Conservation (phyloP, 2,797 vertebrate species). For the Xiphophorus birchmanni region DNA sequence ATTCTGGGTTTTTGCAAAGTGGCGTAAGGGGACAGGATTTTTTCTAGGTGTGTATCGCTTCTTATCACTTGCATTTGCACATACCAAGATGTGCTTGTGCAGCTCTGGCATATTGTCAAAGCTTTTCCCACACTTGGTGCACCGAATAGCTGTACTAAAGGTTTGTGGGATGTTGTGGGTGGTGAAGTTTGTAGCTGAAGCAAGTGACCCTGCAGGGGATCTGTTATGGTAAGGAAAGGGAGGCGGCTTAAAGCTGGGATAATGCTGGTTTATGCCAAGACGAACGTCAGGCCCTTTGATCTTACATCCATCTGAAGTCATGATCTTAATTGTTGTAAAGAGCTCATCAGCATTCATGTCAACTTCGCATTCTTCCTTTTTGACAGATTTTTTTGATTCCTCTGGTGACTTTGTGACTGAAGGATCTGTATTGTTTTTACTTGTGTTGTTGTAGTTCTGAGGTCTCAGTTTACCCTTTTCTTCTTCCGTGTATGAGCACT, state of each 20-base stretch:
- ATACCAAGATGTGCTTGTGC: slow-evolving; percentile 95
- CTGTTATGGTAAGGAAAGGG: slow-evolving; percentile 98
- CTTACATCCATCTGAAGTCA: slow-evolving; percentile 90
- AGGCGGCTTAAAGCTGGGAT: slow-evolving; percentile 97
- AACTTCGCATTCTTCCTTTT: slow-evolving; percentile 75
- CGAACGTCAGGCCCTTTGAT: slow-evolving; percentile 93
- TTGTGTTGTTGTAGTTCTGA: slow-evolving; percentile 92
- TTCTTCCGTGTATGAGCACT: slow-evolving; percentile 89
- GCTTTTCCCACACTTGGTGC: slow-evolving; percentile 97
- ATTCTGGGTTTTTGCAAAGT: slow-evolving; percentile 90
- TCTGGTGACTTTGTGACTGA: slow-evolving; percentile 20
- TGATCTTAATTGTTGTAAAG: slow-evolving; percentile 94
- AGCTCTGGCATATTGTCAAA: slow-evolving; percentile 98
- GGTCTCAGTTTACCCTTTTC: slow-evolving; percentile 95
- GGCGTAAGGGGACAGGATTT: slow-evolving; percentile 93
- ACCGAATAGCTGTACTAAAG: slow-evolving; percentile 95
- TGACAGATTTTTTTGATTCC: slow-evolving; percentile 54
- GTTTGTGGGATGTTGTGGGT: slow-evolving; percentile 99
- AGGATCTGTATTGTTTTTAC: slow-evolving; percentile 52
- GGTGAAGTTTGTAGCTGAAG: slow-evolving; percentile 95
- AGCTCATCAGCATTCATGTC: slow-evolving; percentile 88
- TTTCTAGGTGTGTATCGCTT: slow-evolving; percentile 96
- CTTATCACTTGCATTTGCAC: slow-evolving; percentile 96
- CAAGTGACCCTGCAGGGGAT: slow-evolving; percentile 86
- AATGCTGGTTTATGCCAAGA: slow-evolving; percentile 96